Base-by-base conservation (phyloP, 1,140 invertebrate species). In the Bombus confusus region DNA sequence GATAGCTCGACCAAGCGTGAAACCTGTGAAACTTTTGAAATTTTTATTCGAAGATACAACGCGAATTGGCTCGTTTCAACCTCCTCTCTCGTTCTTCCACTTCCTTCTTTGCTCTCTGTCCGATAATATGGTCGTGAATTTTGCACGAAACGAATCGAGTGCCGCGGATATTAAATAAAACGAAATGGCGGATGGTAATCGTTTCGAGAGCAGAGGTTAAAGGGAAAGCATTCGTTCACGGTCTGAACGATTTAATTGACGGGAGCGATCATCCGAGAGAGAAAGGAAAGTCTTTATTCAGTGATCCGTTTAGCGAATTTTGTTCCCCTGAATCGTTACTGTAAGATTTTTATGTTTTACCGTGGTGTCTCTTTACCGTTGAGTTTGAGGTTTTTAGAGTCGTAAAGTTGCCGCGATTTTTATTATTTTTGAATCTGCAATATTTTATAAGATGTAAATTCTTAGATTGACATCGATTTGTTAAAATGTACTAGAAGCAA, bases 141-240 rank as follows among this genome's bases (percentile, higher is more conserved):
- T 71, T 39, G 13, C 15, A n/a, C 69, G 39, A 71, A 41, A 41
- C 39, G 68, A 69, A 69, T 69, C 68, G 37, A 41, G 25, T 72
- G 39, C 22, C 25, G 13, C 10, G 69, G 37, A 72, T 72, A 72
- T 72, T 72, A 72, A 72, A 72, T 43, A n/a, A 72, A 72, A 72
- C 2, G 28, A 41, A 72, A n/a, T 13, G 28, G 25, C 10, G 34
- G 3, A 9, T 34, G 68, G 34, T 37, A 25, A 69, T 69, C 68
- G 68, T 37, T 41, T 41, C 28, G 37, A 43, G 69, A 13, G 39
- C 69, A 10, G 39, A 28, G 28, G 25, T 72, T 72, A 6, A 41
- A 72, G 41, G n/a, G 41, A 43, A 72, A 72, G 69, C n/a, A 41
- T 43, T 72, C 37, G 39, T n/a, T 72, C 39, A 43, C 39, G 39